A percentile compares a stretch with the other conserved stretches of the same genome.
Evolutionary conservation across 2,113 vertebrate genomes (phyloP).

Genomic region (Mobula birostris): DNA sequence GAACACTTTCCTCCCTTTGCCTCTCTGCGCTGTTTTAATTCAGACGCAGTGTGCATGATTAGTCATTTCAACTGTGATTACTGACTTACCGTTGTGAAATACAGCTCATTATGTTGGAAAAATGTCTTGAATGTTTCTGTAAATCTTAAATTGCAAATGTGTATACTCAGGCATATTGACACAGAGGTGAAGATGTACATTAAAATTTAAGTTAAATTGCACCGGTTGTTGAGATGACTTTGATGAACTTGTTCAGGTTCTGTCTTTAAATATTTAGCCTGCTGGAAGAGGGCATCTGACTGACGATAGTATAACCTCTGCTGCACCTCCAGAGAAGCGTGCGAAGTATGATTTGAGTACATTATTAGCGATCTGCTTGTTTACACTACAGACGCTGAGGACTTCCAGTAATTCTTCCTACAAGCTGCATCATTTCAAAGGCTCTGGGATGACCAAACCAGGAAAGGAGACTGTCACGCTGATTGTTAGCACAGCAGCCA

Average conservation of each 20-base stretch:
- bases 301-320: not conserved
- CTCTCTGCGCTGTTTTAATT: slow-evolving; percentile 49
- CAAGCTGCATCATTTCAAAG: not conserved
- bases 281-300: not conserved
- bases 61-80: slow-evolving; percentile 59
- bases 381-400: not conserved
- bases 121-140: slow-evolving; percentile 51
- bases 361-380: not conserved
- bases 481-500: not conserved
- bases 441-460: not conserved
- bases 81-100: slow-evolving; percentile 52
- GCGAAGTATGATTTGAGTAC: not conserved
- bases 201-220: slow-evolving; percentile 45
- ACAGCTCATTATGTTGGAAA: slow-evolving; percentile 55
- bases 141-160: slow-evolving; percentile 54
- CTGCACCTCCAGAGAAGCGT: not conserved
- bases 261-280: not conserved
- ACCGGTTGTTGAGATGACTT: slow-evolving; percentile 42
- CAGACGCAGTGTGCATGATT: slow-evolving; percentile 59
- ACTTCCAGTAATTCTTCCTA: not conserved
- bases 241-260: slow-evolving; percentile 47
- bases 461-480: not conserved
- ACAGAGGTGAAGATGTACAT: slow-evolving; percentile 49
- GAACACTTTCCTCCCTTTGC: not conserved
- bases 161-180: slow-evolving; percentile 53